phyloP scores from a whole-genome alignment of 35 echinoderm and acorn worm genomes.

The Amphiura filiformis region DNA sequence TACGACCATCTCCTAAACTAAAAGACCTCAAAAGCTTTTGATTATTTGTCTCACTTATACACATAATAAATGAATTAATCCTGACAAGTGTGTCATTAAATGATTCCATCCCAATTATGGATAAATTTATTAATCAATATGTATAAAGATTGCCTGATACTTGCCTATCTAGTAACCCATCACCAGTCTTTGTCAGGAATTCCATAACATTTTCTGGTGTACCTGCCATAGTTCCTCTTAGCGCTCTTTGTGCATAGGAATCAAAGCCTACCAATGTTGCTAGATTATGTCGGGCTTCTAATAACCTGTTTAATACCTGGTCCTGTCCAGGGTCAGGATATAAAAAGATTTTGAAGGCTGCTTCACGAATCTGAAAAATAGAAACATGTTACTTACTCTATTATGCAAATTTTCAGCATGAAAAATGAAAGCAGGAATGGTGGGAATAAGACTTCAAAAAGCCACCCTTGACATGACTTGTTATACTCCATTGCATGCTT shows the following conservation, averaged over 20 bases:
- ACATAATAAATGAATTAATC: background rate
- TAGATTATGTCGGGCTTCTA: constrained; percentile 66
- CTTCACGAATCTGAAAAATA: constrained; percentile 69
- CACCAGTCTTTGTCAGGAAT: constrained; percentile 58
- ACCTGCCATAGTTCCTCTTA: constrained; percentile 72
- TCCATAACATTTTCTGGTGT: constrained; percentile 75
- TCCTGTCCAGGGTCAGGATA: constrained; percentile 73
- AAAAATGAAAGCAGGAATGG: too few species aligned
- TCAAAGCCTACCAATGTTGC: constrained; percentile 85
- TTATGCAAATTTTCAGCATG: too few species aligned
- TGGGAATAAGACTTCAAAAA: too few species aligned
- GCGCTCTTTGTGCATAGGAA: constrained; percentile 69
- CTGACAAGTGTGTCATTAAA: background rate
- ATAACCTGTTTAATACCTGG: constrained; percentile 38
- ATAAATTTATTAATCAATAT: background rate
- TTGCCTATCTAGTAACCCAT: constrained; percentile 57
- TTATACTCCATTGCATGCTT: too few species aligned
- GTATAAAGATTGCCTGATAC: background rate
- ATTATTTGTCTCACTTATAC: background rate
- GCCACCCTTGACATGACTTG: too few species aligned
- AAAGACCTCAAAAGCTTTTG: background rate
- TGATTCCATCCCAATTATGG: background rate
- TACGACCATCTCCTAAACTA: background rate
- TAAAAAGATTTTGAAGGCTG: constrained; percentile 87
- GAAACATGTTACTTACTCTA: too few species aligned